phyloP scores from a whole-genome alignment of 2,888 invertebrate genomes.

The Tortrix viridana region DNA sequence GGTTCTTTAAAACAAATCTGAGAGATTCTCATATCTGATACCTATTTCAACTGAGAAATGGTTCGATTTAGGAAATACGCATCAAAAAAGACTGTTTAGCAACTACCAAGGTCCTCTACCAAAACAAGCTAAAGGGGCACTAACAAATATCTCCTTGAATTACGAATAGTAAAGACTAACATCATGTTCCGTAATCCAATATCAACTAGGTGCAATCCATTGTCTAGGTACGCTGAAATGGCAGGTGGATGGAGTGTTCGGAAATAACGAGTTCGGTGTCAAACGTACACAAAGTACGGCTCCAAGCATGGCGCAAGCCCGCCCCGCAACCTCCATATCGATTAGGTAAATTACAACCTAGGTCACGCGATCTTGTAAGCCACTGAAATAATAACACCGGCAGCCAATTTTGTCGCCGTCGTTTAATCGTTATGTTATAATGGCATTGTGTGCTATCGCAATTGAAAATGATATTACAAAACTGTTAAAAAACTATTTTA shows the following conservation, averaged over 20 bases:
- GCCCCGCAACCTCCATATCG: conserved; percentile 71
- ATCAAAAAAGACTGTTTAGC: conserved; percentile 18
- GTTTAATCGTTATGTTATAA: conserved; percentile 1
- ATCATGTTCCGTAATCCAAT: conserved; percentile 4
- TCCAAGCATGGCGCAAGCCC: conserved; percentile 68
- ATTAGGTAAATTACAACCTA: conserved; percentile 68
- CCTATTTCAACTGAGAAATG: background rate
- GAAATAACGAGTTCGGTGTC: conserved; percentile 48
- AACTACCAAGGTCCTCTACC: conserved; percentile 22
- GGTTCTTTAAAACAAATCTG: too few species aligned
- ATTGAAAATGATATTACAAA: background rate
- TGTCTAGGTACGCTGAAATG: conserved; percentile 5
- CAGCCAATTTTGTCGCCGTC: conserved; percentile 5
- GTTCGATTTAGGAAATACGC: conserved; percentile 1
- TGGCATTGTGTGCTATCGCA: background rate
- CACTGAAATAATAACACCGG: conserved; percentile 33
- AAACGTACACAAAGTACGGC: conserved; percentile 59
- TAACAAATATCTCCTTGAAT: conserved; percentile 28
- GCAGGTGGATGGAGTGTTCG: conserved; percentile 39
- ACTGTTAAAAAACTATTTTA: background rate
- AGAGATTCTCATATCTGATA: too few species aligned
- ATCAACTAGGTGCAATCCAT: background rate
- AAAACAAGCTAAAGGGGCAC: conserved; percentile 10
- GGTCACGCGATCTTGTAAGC: conserved; percentile 65
- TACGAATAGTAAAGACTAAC: conserved; percentile 6